Evolutionary conservation across 1,140 invertebrate species (phyloP), one percentile per base, ranked within the genome.

Genomic region (Drosophila rufa): DNA sequence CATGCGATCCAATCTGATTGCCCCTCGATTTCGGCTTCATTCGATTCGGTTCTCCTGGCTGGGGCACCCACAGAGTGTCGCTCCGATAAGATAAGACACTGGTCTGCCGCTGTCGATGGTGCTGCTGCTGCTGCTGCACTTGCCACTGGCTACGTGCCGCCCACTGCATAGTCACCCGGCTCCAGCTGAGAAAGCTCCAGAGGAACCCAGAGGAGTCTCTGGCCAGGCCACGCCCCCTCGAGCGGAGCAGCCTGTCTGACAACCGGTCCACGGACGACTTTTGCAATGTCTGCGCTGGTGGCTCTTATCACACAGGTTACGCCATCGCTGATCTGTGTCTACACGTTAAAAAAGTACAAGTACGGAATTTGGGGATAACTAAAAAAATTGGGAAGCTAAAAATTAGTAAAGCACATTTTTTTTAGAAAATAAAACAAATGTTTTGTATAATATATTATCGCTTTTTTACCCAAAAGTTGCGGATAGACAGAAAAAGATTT

Each of bases 61-160:
- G 50, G 36, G 60, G 60, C 58, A 80, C 58, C 59, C 22, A 27
- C 47, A 15, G 38, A 38, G 36, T 77, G 64, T 48, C 51, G 59
- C 65, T 62, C 56, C 73, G 79, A 79, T 80, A 83, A 83, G 81
- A 83, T 83, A 83, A 83, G 62, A 60, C 17, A 53, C 43, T 22
- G 61, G 47, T 50, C 33, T 47, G 55, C 19, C 27, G 58, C 42
- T 14, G 33, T 17, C 27, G 58, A 36, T 14, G 33, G 17, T 36
- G 19, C 33, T 17, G 19, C 19, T 38, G 22, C 46, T 5, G 14
- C 8, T 25, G 22, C 40, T 61, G 77, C 77, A 66, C 56, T 53
- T 46, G 42, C 48, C 22, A 56, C 66, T 50, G 55, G 70, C 61
- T 82, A 90, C 85, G 81, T 85, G 86, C 70, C 79, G 69, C 85